Percentiles rank a stretch among this genome's conserved stretches.
These are phyloP conservation scores for Sinocyclocheilus grahami DNA, from an alignment of 2,113 vertebrate species.

Conservation along the genomic window DNA sequence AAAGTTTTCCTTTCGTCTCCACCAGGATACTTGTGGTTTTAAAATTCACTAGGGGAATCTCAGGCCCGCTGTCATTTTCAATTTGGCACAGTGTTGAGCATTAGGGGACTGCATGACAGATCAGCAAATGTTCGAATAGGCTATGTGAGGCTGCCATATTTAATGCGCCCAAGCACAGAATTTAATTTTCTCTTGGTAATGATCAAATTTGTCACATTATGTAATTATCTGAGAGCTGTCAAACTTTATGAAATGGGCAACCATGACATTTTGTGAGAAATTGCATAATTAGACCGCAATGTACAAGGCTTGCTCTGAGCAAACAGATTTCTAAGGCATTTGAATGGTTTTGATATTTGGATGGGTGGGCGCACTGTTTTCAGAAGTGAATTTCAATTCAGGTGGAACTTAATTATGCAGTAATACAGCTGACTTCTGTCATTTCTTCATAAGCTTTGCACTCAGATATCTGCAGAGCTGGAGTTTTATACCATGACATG, in stretches of 20 bases:
- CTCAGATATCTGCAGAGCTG: not conserved
- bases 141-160: slow-evolving; percentile 43
- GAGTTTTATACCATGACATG: not conserved
- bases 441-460: not conserved
- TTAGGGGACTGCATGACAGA: slow-evolving; percentile 51
- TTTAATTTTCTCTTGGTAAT: slow-evolving; percentile 56
- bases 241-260: slow-evolving; percentile 54
- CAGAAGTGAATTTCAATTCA: slow-evolving; percentile 1
- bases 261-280: slow-evolving; percentile 52
- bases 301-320: slow-evolving; percentile 34
- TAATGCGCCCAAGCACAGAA: slow-evolving; percentile 49
- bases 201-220: slow-evolving; percentile 57
- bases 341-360: slow-evolving; percentile 18
- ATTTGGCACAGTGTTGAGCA: slow-evolving; percentile 51
- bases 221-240: slow-evolving; percentile 56
- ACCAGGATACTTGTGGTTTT: slow-evolving; percentile 34
- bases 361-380: not conserved
- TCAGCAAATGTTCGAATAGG: slow-evolving; percentile 44
- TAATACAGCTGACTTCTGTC: not conserved
- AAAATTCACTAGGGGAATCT: slow-evolving; percentile 44
- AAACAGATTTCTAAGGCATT: slow-evolving; percentile 34
- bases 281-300: slow-evolving; percentile 43
- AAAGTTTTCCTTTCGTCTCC: slow-evolving; percentile 37
- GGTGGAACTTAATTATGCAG: slow-evolving; percentile 32
- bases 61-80: slow-evolving; percentile 45